Conservation (phyloP, 2,113 vertebrate genomes). For the Bubo scandiacus region DNA sequence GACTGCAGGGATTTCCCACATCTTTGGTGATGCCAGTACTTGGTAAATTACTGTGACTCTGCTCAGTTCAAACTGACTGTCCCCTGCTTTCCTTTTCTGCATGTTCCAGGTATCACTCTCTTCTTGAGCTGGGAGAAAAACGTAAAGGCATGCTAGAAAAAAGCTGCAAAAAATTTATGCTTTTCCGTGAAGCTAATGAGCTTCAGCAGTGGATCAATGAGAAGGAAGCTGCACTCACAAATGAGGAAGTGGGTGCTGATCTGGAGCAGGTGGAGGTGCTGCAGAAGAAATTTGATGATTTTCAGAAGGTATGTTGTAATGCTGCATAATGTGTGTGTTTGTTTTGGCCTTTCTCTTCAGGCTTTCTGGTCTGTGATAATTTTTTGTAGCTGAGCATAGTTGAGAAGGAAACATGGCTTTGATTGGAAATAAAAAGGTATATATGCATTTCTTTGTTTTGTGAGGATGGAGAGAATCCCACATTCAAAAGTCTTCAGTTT, state of each 20-base stretch:
- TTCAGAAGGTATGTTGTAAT: conserved; percentile 87
- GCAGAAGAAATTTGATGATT: conserved; percentile 99
- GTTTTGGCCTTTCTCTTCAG: not conserved
- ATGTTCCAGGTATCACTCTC: conserved; percentile 84
- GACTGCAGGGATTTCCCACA: not conserved
- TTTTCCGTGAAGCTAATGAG: conserved; percentile 95
- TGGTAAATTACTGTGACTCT: not conserved
- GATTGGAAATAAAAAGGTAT: not conserved
- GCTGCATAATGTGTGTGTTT: not conserved
- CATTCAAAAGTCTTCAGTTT: not conserved
- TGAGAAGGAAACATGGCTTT: not conserved
- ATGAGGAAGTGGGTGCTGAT: conserved; percentile 93
- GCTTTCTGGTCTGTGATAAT: not conserved
- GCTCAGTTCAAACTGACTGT: not conserved
- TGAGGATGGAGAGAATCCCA: not conserved
- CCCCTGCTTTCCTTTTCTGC: not conserved
- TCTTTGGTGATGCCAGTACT: not conserved
- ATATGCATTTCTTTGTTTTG: not conserved
- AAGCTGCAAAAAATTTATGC: conserved; percentile 98
- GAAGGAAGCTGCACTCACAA: conserved; percentile 91
- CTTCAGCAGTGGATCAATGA: conserved; percentile 98
- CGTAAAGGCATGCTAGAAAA: conserved; percentile 98
- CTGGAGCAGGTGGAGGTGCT: conserved; percentile 98
- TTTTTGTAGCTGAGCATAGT: not conserved
- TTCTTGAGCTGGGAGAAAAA: conserved; percentile 92